Evolutionary conservation across 2,113 vertebrate species (phyloP), one percentile per base, ranked within the genome.

Genomic region (Phalacrocorax pelagicus): DNA sequence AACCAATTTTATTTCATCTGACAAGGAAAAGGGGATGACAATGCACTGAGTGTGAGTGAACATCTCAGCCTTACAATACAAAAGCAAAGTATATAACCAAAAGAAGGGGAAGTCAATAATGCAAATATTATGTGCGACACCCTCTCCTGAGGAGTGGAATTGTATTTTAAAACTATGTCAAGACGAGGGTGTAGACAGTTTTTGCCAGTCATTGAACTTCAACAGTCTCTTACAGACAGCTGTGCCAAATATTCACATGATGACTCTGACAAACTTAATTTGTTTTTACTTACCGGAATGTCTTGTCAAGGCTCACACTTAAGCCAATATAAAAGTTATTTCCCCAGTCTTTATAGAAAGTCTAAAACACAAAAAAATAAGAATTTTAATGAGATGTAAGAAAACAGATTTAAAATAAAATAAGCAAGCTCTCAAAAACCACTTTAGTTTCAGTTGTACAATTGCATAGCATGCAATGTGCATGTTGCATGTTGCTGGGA

Each of bases 261-360:
- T 59, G 12, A 67, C 2, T 58, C 42, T 36, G 32, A 52, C 2
- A 90, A 77, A 57, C 21, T 49, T 47, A 12, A 61, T 49, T n/a
- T 80, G 5, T 9, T 81, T 92, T 90, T 94, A 98, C 99, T 98
- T 98, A 99, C 99, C 72, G 94, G 46, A 99, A 99, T 3, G 98
- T 99, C 96, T 97, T 99, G 97, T 99, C 99, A 96, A 99, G 97
- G 93, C 98, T 98, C 81, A 99, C 97, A 24, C 94, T 97, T 98
- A 99, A 97, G 30, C 99, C 99, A 88, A 99, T 99, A 94, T 98
- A 99, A 94, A 98, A 99, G 57, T 97, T 94, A 10, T 69, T 22
- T 3, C 96, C 78, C 49, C 70, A 29, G 32, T 92, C 95, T 92
- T 98, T 97, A 88, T 94, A 98, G 22, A 96, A 91, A 78, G 98